A percentile compares a stretch with the other conserved stretches of the same genome.
phyloP scores from a whole-genome alignment of 23 tunicate genomes.

The Pegea sp. region DNA sequence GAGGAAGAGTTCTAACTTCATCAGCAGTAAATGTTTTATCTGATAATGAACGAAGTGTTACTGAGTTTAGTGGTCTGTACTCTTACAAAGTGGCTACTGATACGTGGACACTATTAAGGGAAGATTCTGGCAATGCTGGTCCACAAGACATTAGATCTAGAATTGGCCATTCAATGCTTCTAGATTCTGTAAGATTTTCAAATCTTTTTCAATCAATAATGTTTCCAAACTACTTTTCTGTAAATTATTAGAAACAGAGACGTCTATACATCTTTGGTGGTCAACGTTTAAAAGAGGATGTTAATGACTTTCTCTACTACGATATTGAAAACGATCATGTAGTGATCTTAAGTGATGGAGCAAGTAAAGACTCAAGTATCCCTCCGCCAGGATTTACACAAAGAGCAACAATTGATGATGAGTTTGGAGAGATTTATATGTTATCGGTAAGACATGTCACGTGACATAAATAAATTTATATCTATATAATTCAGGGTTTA shows the following conservation, averaged over 20 bases:
- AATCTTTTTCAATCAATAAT: neutral
- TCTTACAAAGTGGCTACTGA: slow-evolving; percentile 38
- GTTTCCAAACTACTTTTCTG: neutral
- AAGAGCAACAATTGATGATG: slow-evolving; percentile 55
- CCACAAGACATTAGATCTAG: slow-evolving; percentile 73
- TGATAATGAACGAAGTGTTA: slow-evolving; percentile 21
- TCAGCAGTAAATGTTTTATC: neutral
- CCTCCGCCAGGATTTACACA: slow-evolving; percentile 81
- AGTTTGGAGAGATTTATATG: slow-evolving; percentile 48
- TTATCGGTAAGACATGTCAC: slow-evolving; percentile 28
- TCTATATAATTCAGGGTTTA: slow-evolving; percentile 17
- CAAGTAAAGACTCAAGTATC: slow-evolving; percentile 24
- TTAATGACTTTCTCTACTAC: slow-evolving; percentile 60
- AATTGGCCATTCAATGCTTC: slow-evolving; percentile 74
- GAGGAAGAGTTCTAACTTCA: slow-evolving; percentile 42
- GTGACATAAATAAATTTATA: neutral
- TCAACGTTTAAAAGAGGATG: slow-evolving; percentile 56
- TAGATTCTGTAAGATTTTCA: slow-evolving; percentile 25
- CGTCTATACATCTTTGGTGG: slow-evolving; percentile 72
- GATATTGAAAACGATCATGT: slow-evolving; percentile 39
- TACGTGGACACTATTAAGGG: slow-evolving; percentile 43
- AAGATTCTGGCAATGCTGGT: slow-evolving; percentile 89
- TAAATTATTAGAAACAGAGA: slow-evolving; percentile 10
- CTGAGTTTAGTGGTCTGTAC: slow-evolving; percentile 71
- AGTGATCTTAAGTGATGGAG: slow-evolving; percentile 30